These are phyloP conservation scores for Panagrolaimus sp. DNA, from an alignment of 1,140 invertebrate genomes.

Conservation along the genomic window DNA sequence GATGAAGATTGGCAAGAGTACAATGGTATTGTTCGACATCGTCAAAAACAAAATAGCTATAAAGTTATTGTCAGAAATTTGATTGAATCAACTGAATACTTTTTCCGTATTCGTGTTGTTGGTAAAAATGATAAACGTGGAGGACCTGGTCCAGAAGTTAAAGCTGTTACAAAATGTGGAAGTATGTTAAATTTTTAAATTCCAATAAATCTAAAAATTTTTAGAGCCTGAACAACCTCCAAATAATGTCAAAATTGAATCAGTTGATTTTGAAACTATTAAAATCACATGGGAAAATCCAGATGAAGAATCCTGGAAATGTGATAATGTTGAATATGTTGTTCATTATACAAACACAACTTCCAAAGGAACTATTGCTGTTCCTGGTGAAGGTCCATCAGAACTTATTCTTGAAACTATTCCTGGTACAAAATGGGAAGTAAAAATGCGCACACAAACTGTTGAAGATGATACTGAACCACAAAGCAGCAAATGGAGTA, in stretches of 20 bases:
- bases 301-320: slow-evolving; percentile 54
- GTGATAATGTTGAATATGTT: slow-evolving; percentile 53
- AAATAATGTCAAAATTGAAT: slow-evolving; percentile 47
- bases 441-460: slow-evolving; percentile 57
- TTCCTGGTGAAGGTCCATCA: slow-evolving; percentile 26
- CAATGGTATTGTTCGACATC: slow-evolving; percentile 51
- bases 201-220: slow-evolving; percentile 16
- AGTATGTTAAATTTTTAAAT: slow-evolving; percentile 25
- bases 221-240: slow-evolving; percentile 53
- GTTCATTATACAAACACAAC: slow-evolving; percentile 47
- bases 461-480: slow-evolving; percentile 53
- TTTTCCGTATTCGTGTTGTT: slow-evolving; percentile 56
- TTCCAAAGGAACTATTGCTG: slow-evolving; percentile 36
- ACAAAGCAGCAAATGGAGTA: slow-evolving; percentile 48
- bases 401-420: slow-evolving; percentile 38
- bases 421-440: slow-evolving; percentile 54
- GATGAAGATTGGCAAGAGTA: slow-evolving; percentile 54
- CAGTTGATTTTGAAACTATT: slow-evolving; percentile 49
- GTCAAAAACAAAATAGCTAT: slow-evolving; percentile 45
- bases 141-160: slow-evolving; percentile 53
- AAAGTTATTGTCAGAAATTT: slow-evolving; percentile 48
- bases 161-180: slow-evolving; percentile 54
- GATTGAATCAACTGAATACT: slow-evolving; percentile 53
- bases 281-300: slow-evolving; percentile 51
- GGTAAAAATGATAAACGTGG: slow-evolving; percentile 57